A percentile compares a stretch with the other conserved stretches of the same genome.
Conservation (phyloP, 2,888 invertebrate species). For the Epistrophella euchroma region DNA sequence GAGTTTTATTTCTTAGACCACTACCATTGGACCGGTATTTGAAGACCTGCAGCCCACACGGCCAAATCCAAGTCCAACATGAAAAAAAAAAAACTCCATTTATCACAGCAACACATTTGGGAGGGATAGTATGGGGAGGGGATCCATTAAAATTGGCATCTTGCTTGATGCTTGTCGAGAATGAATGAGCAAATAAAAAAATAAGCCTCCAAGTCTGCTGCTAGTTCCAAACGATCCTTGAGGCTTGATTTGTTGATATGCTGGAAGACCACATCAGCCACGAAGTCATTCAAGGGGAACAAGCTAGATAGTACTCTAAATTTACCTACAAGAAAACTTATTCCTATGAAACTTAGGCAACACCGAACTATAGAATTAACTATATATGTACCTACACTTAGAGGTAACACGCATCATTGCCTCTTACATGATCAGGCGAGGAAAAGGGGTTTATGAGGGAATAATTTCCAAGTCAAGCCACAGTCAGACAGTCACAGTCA, state of each 20-base stretch:
- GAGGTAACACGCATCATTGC: conserved; percentile 60
- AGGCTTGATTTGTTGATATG: conserved; percentile 53
- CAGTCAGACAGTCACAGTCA: conserved; percentile 26
- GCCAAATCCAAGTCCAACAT: conserved; percentile 20
- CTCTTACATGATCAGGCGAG: neutral
- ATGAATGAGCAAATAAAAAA: conserved; percentile 37
- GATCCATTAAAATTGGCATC: conserved; percentile 53
- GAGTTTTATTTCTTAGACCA: conserved; percentile 6
- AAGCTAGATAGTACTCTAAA: conserved; percentile 1
- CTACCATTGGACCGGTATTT: conserved; percentile 23
- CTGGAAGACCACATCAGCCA: conserved; percentile 36
- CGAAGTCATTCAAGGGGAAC: conserved; percentile 64
- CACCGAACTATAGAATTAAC: conserved; percentile 34
- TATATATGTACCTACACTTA: neutral
- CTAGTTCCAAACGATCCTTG: conserved; percentile 56
- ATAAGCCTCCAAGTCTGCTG: conserved; percentile 35
- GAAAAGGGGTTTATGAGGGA: neutral
- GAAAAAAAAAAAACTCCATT: conserved; percentile 36
- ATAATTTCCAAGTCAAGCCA: neutral
- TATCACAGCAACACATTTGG: conserved; percentile 50
- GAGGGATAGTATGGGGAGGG: too few relatives aligned
- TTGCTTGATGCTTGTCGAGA: conserved; percentile 32
- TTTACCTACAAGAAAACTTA: neutral
- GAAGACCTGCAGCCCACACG: conserved; percentile 53
- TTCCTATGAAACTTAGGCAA: neutral